Percentiles rank a stretch among this genome's conserved stretches.
These are phyloP conservation scores for Stictocephala bisonia DNA, from an alignment of 2,888 invertebrate species.

Conservation along the genomic window DNA sequence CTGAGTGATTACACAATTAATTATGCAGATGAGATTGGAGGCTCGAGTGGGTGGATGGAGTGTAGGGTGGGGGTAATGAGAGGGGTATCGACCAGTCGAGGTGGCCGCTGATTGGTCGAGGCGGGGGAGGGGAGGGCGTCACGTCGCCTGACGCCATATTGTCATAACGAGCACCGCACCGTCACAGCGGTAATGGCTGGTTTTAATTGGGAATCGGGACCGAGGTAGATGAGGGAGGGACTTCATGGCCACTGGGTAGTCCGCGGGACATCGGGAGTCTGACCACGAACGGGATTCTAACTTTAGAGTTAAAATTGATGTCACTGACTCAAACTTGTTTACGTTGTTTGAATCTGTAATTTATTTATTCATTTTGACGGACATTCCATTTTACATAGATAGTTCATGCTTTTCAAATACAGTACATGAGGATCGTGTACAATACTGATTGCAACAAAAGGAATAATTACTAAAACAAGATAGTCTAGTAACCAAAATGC, in stretches of 20 bases:
- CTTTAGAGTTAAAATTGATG: too few species aligned
- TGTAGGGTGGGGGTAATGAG: constrained; percentile 31
- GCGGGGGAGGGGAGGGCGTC: constrained; percentile 13
- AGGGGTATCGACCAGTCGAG: neutral
- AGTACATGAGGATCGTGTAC: too few species aligned
- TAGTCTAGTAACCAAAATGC: too few species aligned
- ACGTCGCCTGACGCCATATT: constrained; percentile 27
- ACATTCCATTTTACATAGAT: too few species aligned
- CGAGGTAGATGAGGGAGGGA: neutral
- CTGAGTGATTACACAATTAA: constrained; percentile 37
- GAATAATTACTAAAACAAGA: too few species aligned
- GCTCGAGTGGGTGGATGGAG: neutral
- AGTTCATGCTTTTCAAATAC: too few species aligned
- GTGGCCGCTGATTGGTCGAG: neutral
- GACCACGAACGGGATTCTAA: too few species aligned
- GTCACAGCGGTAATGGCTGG: constrained; percentile 22
- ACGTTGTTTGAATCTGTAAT: too few species aligned
- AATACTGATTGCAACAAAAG: too few species aligned
- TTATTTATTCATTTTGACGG: too few species aligned
- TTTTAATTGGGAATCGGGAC: constrained; percentile 28
- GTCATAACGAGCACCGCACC: constrained; percentile 31
- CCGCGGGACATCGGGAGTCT: too few species aligned
- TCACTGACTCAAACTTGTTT: too few species aligned
- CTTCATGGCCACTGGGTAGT: neutral
- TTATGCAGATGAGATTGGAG: constrained; percentile 36